Base-by-base conservation (phyloP, 2,888 invertebrate species). In the Lottia scabra region DNA sequence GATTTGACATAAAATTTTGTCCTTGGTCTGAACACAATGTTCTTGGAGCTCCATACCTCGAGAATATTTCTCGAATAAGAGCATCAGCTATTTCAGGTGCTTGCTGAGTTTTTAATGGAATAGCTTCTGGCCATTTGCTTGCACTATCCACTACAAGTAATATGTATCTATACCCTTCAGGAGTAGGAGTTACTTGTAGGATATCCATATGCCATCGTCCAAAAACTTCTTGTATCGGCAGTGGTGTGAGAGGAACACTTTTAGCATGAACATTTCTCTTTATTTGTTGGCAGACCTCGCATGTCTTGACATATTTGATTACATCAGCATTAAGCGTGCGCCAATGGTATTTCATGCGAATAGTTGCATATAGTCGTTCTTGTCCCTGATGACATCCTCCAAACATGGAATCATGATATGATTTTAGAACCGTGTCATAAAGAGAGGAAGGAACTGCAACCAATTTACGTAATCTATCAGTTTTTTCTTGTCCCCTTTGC, bases 1-100 rank as follows among this genome's bases (percentile, higher is more conserved):
- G 12, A 5, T 66, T 63, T 3, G 76, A 76, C 62, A 76, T 63
- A 44, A 78, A 75, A 26, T 76, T 71, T 12, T 48, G n/a, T 19
- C 76, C 78, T 68, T 72, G 69, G 43, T 78, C 75, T 15, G 73
- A 75, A 23, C 75, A 30, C 4, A 78, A 67, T 1, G 73, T 64
- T 3, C 48, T 16, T 0, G 74, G 73, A 23, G 67, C 46, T 0
- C 72, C 76, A 65, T 72, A 74, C 8, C 73, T 30, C 15, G 73
- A 72, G 27, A 78, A 73, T 27, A 70, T 65, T 16, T 67, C 43
- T 8, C 38, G 16, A 26, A 43, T 67, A 16, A 72, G 38, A 27
- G 23, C 64, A 4, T 62, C 38, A 19, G 72, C 72, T 1, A 69
- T 48, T 38, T 69, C 69, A 30, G 19, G 19, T 2, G 65, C 68